Evolutionary conservation across 2,113 vertebrate genomes (phyloP), one percentile per base, ranked within the genome.

Genomic region (Psilopogon haemacephalus): DNA sequence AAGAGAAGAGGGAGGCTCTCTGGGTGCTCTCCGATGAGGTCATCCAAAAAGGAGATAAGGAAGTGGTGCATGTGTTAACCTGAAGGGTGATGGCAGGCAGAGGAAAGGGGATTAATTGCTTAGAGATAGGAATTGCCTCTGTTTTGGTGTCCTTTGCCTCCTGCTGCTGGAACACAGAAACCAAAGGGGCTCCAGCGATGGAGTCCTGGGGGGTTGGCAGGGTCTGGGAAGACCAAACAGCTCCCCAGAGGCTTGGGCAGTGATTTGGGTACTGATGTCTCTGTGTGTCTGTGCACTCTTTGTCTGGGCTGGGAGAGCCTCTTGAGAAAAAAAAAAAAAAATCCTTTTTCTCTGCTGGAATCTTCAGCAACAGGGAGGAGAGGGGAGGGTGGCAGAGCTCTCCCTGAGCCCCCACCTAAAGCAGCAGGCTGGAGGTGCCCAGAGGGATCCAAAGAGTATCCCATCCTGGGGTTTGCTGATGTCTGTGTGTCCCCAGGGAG

Each of bases 11-110:
- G n/a, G 83, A 82, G 86, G 83, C 83, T 89, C 82, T 70, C 72
- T 5, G 32, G 30, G 58, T 35, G 11, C 84, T 84, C 89, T 90
- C 37, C 55, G 68, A 89, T 94, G 96, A 96, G 94, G 90, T 93
- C 88, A 97, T 95, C 74, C 64, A 37, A 1, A 15, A 20, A 73
- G 48, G 12, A 92, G 92, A 91, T 93, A 94, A 91, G 91, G 72
- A 33, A 86, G 92, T 5, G 70, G 58, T 54, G 91, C 88, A 3
- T 96, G 93, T 80, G 9, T 30, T 38, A 82, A 97, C 90, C 79
- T 90, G 86, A 89, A 35, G 19, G 30, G 67, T 92, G 92, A 92
- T 90, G 93, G 86, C 89, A 94, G 94, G 10, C 24, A 3, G 67
- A 27, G 69, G 19, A 58, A 54, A 54, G 84, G 89, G 21, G 38